Percentiles rank a stretch among this genome's conserved stretches.
phyloP scores from a whole-genome alignment of 1,140 invertebrate species.

The Drosophila jambulina region DNA sequence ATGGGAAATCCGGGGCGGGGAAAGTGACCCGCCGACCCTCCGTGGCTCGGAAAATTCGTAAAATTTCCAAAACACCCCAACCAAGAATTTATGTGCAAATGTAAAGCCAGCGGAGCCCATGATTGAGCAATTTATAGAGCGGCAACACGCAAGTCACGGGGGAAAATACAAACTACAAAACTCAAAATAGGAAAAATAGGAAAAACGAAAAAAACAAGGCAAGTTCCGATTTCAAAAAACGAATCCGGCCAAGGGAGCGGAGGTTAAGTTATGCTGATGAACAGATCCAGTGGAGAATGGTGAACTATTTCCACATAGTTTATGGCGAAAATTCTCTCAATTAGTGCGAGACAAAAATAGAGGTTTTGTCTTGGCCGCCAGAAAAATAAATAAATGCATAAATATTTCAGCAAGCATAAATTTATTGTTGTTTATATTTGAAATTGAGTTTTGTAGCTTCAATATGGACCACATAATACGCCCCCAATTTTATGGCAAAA shows the following conservation, averaged over 20 bases:
- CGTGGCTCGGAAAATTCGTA: slow-evolving; percentile 47
- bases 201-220: not conserved
- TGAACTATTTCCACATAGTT: slow-evolving; percentile 46
- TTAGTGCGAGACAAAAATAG: slow-evolving; percentile 47
- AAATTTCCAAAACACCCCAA: slow-evolving; percentile 40
- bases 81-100: slow-evolving; percentile 61
- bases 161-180: slow-evolving; percentile 13
- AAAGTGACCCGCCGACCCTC: slow-evolving; percentile 33
- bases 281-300: slow-evolving; percentile 45
- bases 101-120: slow-evolving; percentile 51
- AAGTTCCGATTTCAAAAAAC: slow-evolving; percentile 8
- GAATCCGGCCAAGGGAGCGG: slow-evolving; percentile 4
- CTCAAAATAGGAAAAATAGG: not conserved
- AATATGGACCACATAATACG: slow-evolving; percentile 42
- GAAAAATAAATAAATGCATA: slow-evolving; percentile 41
- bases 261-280: slow-evolving; percentile 49
- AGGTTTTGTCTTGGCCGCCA: slow-evolving; percentile 34
- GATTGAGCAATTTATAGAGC: slow-evolving; percentile 64
- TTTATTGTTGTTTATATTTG: slow-evolving; percentile 46
- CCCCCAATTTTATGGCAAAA: slow-evolving; percentile 20
- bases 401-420: slow-evolving; percentile 38
- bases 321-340: slow-evolving; percentile 54
- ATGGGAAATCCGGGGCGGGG: slow-evolving; percentile 31
- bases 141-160: slow-evolving; percentile 46
- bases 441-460: slow-evolving; percentile 21